Evolutionary conservation across 2,888 invertebrate species (phyloP).

Genomic region (Drosophila putrida): DNA sequence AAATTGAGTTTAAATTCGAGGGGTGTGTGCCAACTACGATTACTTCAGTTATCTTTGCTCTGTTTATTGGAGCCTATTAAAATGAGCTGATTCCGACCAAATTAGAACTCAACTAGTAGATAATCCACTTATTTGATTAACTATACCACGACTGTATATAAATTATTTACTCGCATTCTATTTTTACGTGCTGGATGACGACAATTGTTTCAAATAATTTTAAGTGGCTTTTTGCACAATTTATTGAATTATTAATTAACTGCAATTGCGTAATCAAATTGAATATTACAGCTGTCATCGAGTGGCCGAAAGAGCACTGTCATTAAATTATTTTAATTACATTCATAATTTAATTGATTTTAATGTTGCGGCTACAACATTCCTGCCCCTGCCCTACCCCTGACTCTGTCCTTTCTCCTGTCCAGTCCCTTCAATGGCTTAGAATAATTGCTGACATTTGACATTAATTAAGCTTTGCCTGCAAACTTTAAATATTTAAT

Average conservation of each 20-base stretch:
- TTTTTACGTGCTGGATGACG: slow-evolving; percentile 13
- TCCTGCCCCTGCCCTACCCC: neutral
- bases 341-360: slow-evolving; percentile 81
- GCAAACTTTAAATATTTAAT: slow-evolving; percentile 60
- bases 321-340: slow-evolving; percentile 79
- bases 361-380: slow-evolving; percentile 54
- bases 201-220: slow-evolving; percentile 70
- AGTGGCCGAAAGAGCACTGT: slow-evolving; percentile 41
- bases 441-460: slow-evolving; percentile 78
- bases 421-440: slow-evolving; percentile 46
- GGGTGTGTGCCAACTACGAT: slow-evolving; percentile 30
- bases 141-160: neutral
- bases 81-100: neutral
- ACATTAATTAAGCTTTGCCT: slow-evolving; percentile 67
- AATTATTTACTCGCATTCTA: slow-evolving; percentile 7
- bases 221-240: slow-evolving; percentile 61
- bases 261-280: slow-evolving; percentile 72
- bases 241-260: slow-evolving; percentile 81
- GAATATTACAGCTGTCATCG: slow-evolving; percentile 73
- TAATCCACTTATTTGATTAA: slow-evolving; percentile 3
- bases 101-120: neutral
- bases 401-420: neutral
- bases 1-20: slow-evolving; percentile 30
- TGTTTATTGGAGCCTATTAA: slow-evolving; percentile 10
- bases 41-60: slow-evolving; percentile 6